Evolutionary conservation across 2,888 invertebrate species (phyloP).

Genomic region (Tridacna gigas): DNA sequence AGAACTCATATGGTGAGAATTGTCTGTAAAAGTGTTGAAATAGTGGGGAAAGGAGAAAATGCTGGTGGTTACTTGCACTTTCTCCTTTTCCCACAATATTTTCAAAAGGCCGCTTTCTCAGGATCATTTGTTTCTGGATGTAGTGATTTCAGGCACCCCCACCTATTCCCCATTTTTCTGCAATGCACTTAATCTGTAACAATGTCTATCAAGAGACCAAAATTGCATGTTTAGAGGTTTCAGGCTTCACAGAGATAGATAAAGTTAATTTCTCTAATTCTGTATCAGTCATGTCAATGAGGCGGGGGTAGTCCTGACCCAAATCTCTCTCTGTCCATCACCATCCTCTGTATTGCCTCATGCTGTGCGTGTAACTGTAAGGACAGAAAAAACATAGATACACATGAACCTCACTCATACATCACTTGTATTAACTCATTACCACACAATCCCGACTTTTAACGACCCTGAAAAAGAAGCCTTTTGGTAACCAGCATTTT

Average conservation of each 20-base stretch:
- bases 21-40: no score
- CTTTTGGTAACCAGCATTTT: no score
- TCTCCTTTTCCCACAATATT: background rate
- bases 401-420: no score
- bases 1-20: no score
- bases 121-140: background rate
- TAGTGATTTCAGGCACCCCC: background rate
- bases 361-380: conserved; percentile 87
- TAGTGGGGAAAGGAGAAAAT: no score
- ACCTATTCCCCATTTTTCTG: background rate
- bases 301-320: conserved; percentile 77
- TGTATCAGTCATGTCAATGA: conserved; percentile 34
- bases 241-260: background rate
- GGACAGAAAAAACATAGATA: background rate
- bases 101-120: background rate
- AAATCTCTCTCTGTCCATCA: conserved; percentile 90
- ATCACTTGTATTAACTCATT: background rate
- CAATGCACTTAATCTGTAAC: background rate
- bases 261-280: background rate
- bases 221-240: background rate
- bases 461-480: no score
- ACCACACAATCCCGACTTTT: background rate
- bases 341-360: conserved; percentile 94
- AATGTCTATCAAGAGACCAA: background rate
- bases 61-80: background rate